phyloP scores from a whole-genome alignment of 1,140 invertebrate species.

The Leptinotarsa lineolata region DNA sequence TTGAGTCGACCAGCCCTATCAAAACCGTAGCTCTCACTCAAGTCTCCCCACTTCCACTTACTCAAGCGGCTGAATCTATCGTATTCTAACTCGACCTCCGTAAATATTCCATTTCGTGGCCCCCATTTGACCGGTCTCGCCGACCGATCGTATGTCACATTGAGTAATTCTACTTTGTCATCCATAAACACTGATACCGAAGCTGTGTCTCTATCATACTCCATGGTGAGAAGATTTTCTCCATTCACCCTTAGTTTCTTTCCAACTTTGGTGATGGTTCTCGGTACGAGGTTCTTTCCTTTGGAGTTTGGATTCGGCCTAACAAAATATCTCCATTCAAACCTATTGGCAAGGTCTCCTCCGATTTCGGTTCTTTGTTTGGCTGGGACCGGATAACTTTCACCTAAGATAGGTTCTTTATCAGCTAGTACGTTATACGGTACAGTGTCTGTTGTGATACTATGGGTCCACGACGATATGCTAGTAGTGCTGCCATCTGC shows the following conservation, averaged over 20 bases:
- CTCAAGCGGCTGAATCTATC: slow-evolving; percentile 88
- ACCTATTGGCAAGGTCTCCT: slow-evolving; percentile 87
- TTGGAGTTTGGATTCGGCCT: slow-evolving; percentile 65
- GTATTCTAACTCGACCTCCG: slow-evolving; percentile 89
- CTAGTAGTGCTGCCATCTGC: slow-evolving; percentile 80
- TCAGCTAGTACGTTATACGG: slow-evolving; percentile 83
- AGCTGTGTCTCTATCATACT: slow-evolving; percentile 88
- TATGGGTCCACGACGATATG: slow-evolving; percentile 80
- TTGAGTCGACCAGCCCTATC: slow-evolving; percentile 83
- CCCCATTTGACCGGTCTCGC: slow-evolving; percentile 88
- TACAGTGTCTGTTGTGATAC: slow-evolving; percentile 82
- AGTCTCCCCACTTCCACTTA: slow-evolving; percentile 90
- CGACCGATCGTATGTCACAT: slow-evolving; percentile 90
- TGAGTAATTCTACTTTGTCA: slow-evolving; percentile 84
- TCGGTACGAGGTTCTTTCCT: slow-evolving; percentile 61
- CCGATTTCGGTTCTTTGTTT: slow-evolving; percentile 88
- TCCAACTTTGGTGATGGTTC: slow-evolving; percentile 78
- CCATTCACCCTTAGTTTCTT: slow-evolving; percentile 86
- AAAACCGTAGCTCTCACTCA: slow-evolving; percentile 86
- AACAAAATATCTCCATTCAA: slow-evolving; percentile 93
- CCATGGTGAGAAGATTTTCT: slow-evolving; percentile 86
- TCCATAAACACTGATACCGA: slow-evolving; percentile 90
- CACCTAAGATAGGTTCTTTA: slow-evolving; percentile 79
- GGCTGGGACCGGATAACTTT: slow-evolving; percentile 88
- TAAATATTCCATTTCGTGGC: slow-evolving; percentile 81